Evolutionary conservation across 2,113 vertebrate genomes (phyloP), one percentile per base, ranked within the genome.

Genomic region (Proterorhinus semilunaris): DNA sequence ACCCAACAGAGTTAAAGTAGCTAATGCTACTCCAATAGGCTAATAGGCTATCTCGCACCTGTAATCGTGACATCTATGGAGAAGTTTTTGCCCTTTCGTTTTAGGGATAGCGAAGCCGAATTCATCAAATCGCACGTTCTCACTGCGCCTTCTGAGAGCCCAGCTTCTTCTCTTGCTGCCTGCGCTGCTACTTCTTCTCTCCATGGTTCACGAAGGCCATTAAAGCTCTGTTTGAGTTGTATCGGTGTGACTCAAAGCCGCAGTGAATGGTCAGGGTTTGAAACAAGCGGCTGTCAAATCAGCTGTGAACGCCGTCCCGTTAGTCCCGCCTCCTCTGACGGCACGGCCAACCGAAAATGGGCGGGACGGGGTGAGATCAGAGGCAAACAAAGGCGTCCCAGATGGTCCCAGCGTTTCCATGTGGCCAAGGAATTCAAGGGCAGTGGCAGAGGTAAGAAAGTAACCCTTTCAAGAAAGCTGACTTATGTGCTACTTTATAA

Each of bases 51-150:
- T 58, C 6, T 8, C 63, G 51, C 81, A 92, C 91, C 91, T 92
- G 89, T 92, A 93, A 0, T 88, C 79, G 49, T 92, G 89, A 70
- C 74, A 83, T 68, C 89, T 72, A 58, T 90, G 87, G 57, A 85
- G 80, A 66, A 86, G 50, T 79, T 89, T 90, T 44, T 80, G 80
- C 5, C 86, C 80, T 47, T 81, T 90, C 57, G 81, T 86, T 69
- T 89, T 91, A 7, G 27, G 69, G 0, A 90, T 0, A 13, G 89
- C 86, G 51, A 93, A 93, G 54, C 91, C 87, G 75, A 90, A 90
- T n/a, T 91, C 88, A 52, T 88, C 89, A 27, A 88, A 90, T 4
- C 49, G 47, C 65, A 72, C 53, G 65, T 48, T 88, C 8, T 90
- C 89, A 59, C 79, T 84, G 3, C 86, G 78, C 12, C 86, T 69